Evolutionary conservation across 2,888 invertebrate species (phyloP).

Genomic region (Heliconius cydno): DNA sequence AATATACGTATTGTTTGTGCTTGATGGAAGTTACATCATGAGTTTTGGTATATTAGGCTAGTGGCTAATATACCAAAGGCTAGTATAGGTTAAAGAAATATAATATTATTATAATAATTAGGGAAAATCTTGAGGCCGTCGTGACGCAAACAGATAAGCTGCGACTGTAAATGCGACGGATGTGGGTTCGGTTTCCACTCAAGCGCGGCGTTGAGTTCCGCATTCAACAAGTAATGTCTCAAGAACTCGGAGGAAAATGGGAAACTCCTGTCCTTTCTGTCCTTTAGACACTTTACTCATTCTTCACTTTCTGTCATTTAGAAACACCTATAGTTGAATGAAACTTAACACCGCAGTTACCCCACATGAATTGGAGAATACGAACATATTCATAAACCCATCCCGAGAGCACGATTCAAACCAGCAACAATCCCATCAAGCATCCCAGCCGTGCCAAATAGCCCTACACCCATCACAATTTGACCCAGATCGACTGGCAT

Average conservation of each 20-base stretch:
- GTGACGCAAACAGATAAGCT: not conserved
- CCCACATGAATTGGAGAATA: too few species aligned
- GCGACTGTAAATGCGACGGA: not conserved
- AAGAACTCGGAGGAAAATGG: not conserved
- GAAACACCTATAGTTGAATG: too few species aligned
- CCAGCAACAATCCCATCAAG: not conserved
- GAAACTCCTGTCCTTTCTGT: too few species aligned
- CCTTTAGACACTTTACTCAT: too few species aligned
- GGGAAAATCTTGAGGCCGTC: not conserved
- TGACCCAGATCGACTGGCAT: constrained; percentile 72
- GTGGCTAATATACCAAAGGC: too few species aligned
- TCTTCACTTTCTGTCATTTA: too few species aligned
- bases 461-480: constrained; percentile 45
- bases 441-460: not conserved
- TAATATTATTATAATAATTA: too few species aligned
- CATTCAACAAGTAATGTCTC: not conserved
- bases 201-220: not conserved
- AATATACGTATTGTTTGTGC: constrained; percentile 4
- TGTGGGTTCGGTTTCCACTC: not conserved
- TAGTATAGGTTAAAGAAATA: too few species aligned
- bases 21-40: constrained; percentile 5
- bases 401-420: too few species aligned
- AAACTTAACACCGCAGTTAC: too few species aligned
- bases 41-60: not conserved
- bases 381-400: too few species aligned